These are phyloP conservation scores for Drosophila bocki DNA, from an alignment of 1,140 invertebrate species.

Conservation along the genomic window DNA sequence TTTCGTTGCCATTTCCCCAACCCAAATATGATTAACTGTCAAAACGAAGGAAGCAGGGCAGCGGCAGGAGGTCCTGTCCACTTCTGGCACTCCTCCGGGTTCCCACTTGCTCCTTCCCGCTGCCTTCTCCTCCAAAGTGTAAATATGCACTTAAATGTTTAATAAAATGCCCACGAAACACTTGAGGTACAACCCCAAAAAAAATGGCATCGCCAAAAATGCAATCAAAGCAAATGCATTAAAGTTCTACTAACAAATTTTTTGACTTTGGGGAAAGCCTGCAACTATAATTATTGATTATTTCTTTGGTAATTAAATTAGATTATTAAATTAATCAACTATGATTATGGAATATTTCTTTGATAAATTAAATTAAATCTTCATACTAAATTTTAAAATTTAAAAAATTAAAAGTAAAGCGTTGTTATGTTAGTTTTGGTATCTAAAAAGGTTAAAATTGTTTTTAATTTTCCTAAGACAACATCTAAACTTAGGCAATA, in stretches of 20 bases:
- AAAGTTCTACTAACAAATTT: constrained; percentile 2
- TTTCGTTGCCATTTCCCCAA: constrained; percentile 10
- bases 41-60: constrained; percentile 14
- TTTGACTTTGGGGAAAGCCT: neutral
- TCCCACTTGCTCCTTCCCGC: neutral
- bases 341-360: too few relatives aligned
- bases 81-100: neutral
- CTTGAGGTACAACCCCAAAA: too few relatives aligned
- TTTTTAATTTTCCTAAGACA: neutral
- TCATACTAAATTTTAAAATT: too few relatives aligned
- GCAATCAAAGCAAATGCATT: constrained; percentile 57
- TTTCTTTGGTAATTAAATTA: neutral
- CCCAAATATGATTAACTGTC: constrained; percentile 54
- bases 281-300: neutral
- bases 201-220: constrained; percentile 30
- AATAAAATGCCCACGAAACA: constrained; percentile 53
- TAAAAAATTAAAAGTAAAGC: too few relatives aligned
- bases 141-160: constrained; percentile 69
- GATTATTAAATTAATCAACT: too few relatives aligned
- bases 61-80: neutral
- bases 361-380: too few relatives aligned
- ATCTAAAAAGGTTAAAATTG: too few relatives aligned
- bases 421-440: too few relatives aligned
- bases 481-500: too few relatives aligned
- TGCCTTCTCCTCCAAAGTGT: constrained; percentile 35